Conservation (phyloP, 1,140 invertebrate species). For the Euura saliciscinereae region DNA sequence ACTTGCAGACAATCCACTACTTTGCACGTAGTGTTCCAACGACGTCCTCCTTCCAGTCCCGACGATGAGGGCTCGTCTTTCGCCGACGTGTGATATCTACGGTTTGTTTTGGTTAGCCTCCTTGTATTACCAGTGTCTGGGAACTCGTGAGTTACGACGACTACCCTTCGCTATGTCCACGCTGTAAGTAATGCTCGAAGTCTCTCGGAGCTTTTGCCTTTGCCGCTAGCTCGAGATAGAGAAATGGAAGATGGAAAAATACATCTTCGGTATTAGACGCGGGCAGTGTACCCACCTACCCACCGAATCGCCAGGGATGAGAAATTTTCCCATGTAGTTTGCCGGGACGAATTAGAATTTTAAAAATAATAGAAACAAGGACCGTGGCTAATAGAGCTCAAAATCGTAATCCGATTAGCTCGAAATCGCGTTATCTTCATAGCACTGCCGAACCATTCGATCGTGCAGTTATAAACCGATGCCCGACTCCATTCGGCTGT, state of each 20-base stretch:
- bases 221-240: not conserved
- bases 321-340: too few relatives aligned
- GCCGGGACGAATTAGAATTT: too few relatives aligned
- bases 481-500: not conserved
- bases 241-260: not conserved
- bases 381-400: not conserved
- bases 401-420: not conserved
- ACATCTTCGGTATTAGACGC: not conserved
- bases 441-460: not conserved
- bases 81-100: not conserved
- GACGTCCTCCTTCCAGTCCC: too few relatives aligned
- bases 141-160: not conserved
- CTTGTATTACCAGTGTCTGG: slow-evolving; percentile 1
- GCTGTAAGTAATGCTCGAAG: not conserved
- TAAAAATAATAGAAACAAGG: too few relatives aligned
- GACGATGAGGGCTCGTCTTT: not conserved
- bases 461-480: not conserved
- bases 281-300: not conserved
- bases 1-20: too few relatives aligned
- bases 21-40: too few relatives aligned
- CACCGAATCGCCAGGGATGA: too few relatives aligned
- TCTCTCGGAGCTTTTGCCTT: slow-evolving; percentile 1
- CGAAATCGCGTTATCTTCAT: not conserved
- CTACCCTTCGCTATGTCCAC: not conserved
- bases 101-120: slow-evolving; percentile 5